Evolutionary conservation across 2,797 vertebrate genomes (phyloP).

Genomic region (Myripristis murdjan): DNA sequence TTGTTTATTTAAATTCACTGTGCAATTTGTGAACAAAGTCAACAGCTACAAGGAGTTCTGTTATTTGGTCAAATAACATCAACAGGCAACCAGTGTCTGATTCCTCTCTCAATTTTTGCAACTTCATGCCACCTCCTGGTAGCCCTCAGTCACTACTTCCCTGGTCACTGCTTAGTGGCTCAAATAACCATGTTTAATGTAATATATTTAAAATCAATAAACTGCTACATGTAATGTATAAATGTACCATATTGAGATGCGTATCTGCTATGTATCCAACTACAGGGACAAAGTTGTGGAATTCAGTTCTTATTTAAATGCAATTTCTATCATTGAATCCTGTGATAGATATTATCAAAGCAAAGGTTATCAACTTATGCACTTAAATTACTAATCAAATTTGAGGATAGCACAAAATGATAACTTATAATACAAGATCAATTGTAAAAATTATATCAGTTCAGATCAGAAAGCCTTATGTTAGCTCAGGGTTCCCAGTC

Average conservation of each 20-base stretch:
- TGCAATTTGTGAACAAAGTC: not conserved
- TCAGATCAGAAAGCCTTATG: not conserved
- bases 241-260: not conserved
- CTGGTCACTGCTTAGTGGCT: not conserved
- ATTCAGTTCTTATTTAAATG: not conserved
- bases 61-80: slow-evolving; percentile 21
- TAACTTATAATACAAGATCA: too few species aligned
- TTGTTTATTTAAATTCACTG: slow-evolving; percentile 9
- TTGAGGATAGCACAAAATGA: not conserved
- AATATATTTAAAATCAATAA: too few species aligned
- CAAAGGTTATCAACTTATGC: not conserved
- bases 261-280: not conserved
- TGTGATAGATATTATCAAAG: not conserved
- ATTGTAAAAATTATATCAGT: too few species aligned
- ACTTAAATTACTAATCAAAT: not conserved
- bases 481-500: too few species aligned
- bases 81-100: slow-evolving; percentile 19
- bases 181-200: not conserved
- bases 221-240: too few species aligned
- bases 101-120: slow-evolving; percentile 42
- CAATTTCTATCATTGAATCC: too few species aligned
- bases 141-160: slow-evolving; percentile 42
- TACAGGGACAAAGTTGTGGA: not conserved
- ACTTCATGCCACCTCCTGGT: slow-evolving; percentile 76
- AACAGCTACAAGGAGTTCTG: slow-evolving; percentile 1